Conservation (phyloP, 2,113 vertebrate species). For the Conger conger region DNA sequence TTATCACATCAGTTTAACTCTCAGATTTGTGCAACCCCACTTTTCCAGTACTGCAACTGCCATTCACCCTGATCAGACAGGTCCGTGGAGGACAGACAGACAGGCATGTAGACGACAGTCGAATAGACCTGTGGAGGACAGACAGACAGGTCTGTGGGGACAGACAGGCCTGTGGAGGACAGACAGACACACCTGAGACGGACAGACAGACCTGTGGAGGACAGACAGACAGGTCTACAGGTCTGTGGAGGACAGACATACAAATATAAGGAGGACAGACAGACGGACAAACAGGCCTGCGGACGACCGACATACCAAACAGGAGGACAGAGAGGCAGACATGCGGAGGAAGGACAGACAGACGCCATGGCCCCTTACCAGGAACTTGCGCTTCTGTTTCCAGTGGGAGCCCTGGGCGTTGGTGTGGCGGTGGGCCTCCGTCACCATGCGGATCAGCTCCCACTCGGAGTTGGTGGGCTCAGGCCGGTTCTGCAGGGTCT, state of each 20-base stretch:
- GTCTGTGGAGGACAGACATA: too few relatives aligned
- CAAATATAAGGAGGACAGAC: too few relatives aligned
- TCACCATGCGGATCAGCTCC: conserved; percentile 91
- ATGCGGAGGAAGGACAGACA: not conserved
- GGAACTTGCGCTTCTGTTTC: conserved; percentile 98
- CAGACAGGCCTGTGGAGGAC: not conserved
- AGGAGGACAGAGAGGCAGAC: not conserved
- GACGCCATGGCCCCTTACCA: conserved; percentile 77
- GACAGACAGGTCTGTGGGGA: not conserved
- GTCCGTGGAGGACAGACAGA: not conserved
- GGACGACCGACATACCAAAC: not conserved
- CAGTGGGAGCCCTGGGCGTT: conserved; percentile 95
- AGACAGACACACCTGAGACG: too few relatives aligned
- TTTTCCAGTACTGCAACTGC: not conserved
- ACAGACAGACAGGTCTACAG: not conserved
- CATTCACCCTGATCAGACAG: not conserved
- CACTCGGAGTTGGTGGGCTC: conserved; percentile 88
- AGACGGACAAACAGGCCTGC: not conserved
- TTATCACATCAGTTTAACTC: not conserved
- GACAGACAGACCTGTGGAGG: not conserved
- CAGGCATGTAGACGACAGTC: not conserved
- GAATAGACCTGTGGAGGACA: conserved; percentile 4
- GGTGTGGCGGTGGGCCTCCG: conserved; percentile 91
- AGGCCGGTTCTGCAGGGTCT: conserved; percentile 84
- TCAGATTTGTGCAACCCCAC: not conserved